Evolutionary conservation across 2,888 invertebrate genomes (phyloP).

Genomic region (Rhamnusium bicolor): DNA sequence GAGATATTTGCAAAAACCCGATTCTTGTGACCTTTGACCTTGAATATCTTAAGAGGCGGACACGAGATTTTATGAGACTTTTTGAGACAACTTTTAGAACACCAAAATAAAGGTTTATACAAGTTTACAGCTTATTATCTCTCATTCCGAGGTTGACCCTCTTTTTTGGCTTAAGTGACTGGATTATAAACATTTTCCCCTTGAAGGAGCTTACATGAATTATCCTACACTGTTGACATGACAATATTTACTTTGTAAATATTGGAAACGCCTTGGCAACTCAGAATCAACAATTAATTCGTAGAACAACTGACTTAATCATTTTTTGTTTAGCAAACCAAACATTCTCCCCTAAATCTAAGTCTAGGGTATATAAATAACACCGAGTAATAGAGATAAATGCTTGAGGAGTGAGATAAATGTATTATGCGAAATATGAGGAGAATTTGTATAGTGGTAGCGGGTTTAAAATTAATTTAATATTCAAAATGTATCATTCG

Average conservation of each 20-base stretch:
- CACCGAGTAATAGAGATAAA: slow-evolving; percentile 9
- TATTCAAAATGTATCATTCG: slow-evolving; percentile 11
- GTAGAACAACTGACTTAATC: slow-evolving; percentile 1
- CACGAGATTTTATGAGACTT: too few species aligned
- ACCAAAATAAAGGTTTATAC: too few species aligned
- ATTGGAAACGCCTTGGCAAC: background rate
- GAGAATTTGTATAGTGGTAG: background rate
- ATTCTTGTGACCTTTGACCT: too few species aligned
- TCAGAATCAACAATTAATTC: background rate
- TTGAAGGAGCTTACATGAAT: background rate
- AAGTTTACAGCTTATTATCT: too few species aligned
- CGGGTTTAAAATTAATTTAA: slow-evolving; percentile 1
- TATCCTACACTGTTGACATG: background rate
- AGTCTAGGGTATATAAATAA: slow-evolving; percentile 13
- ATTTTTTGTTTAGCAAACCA: slow-evolving; percentile 13
- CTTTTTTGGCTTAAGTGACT: too few species aligned
- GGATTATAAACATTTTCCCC: too few species aligned
- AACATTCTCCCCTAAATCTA: background rate
- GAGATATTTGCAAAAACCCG: too few species aligned
- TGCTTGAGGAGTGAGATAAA: background rate
- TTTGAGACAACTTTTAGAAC: too few species aligned
- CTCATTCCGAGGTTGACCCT: too few species aligned
- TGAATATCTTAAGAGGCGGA: too few species aligned
- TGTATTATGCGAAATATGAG: background rate
- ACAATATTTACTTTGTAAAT: background rate